Evolutionary conservation across 2,113 vertebrate species (phyloP).

Genomic region (Mohoua ochrocephala): DNA sequence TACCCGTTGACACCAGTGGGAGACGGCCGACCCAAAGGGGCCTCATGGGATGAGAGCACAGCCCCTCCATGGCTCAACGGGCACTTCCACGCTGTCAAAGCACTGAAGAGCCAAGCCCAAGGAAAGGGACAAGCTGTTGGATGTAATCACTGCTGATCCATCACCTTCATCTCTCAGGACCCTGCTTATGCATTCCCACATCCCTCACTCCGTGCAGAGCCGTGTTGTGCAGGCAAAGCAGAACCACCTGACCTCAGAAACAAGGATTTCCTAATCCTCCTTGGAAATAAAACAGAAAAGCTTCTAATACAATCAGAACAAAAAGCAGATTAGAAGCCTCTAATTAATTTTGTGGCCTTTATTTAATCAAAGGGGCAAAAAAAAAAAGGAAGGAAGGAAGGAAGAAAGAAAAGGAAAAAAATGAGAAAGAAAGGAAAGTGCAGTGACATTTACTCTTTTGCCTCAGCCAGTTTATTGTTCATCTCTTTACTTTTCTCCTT

Average conservation of each 20-base stretch:
- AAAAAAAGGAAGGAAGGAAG: neutral
- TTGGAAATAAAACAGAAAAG: conserved; percentile 63
- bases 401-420: neutral
- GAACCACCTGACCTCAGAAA: conserved; percentile 46
- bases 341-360: conserved; percentile 92
- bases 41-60: neutral
- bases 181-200: neutral
- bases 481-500: conserved; percentile 99
- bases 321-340: conserved; percentile 78
- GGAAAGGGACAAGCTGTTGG: neutral
- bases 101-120: neutral
- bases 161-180: neutral
- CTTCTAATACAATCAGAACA: conserved; percentile 67
- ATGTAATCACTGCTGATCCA: neutral
- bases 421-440: conserved; percentile 77
- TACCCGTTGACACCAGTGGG: neutral
- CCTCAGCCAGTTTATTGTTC: conserved; percentile 99
- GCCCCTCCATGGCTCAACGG: neutral
- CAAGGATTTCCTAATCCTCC: conserved; percentile 56
- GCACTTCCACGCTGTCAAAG: neutral
- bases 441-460: conserved; percentile 98
- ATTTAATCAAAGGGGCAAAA: conserved; percentile 21
- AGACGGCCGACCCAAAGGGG: neutral
- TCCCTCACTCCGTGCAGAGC: conserved; percentile 22
- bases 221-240: conserved; percentile 40